Percentiles rank a stretch among this genome's conserved stretches.
Evolutionary conservation across 2,113 vertebrate genomes (phyloP).

Genomic region (Anoura caudifer): DNA sequence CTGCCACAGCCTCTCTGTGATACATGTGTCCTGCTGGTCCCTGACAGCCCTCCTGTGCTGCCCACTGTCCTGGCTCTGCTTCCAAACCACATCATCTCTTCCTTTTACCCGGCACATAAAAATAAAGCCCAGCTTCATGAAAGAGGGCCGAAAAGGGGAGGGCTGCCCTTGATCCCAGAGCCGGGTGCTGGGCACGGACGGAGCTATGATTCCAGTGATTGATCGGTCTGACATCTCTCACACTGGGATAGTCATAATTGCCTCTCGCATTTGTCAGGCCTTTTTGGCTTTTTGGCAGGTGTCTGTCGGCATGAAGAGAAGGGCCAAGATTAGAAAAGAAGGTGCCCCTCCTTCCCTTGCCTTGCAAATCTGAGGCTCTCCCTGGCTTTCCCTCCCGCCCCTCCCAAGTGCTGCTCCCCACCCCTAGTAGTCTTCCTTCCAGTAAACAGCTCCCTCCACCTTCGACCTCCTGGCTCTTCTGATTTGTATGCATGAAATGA

Average conservation of each 20-base stretch:
- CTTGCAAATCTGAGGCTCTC: not conserved
- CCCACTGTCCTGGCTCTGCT: not conserved
- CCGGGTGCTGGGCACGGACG: not conserved
- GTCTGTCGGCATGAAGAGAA: not conserved
- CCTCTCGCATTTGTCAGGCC: not conserved
- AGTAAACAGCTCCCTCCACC: not conserved
- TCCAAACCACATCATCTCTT: not conserved
- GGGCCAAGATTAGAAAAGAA: not conserved
- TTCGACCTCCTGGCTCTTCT: not conserved
- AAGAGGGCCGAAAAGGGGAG: not conserved
- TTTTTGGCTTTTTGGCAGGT: not conserved
- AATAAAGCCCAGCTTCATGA: not conserved
- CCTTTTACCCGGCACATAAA: not conserved
- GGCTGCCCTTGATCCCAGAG: not conserved
- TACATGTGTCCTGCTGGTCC: not conserved
- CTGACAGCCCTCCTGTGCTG: accelerated
- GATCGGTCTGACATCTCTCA: not conserved
- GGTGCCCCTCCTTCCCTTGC: not conserved
- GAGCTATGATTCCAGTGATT: not conserved
- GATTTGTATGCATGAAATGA: not conserved
- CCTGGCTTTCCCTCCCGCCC: not conserved
- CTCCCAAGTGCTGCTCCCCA: accelerated
- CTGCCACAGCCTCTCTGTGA: too few species aligned
- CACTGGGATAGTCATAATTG: not conserved
- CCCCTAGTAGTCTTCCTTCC: not conserved